phyloP scores from a whole-genome alignment of 2,113 vertebrate species.

The Oncorhynchus mykiss region DNA sequence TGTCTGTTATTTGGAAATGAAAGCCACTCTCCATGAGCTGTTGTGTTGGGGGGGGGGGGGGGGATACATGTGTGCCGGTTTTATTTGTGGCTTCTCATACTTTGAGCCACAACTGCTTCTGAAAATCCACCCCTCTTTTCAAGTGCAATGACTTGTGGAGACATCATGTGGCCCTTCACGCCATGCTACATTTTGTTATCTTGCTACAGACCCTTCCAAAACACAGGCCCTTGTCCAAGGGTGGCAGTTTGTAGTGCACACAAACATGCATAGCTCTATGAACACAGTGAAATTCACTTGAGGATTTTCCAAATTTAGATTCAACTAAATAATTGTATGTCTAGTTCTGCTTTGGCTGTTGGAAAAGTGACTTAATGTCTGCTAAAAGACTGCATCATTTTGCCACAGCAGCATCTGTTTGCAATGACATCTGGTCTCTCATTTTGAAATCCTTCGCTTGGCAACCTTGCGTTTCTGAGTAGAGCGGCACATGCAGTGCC shows the following conservation, averaged over 20 bases:
- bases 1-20: constrained; percentile 59
- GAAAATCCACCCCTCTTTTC: constrained; percentile 23
- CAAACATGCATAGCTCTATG: constrained; percentile 7
- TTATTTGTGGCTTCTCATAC: constrained; percentile 51
- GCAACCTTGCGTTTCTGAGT: not conserved
- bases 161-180: constrained; percentile 36
- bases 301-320: not conserved
- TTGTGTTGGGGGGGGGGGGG: constrained; percentile 3
- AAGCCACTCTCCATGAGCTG: constrained; percentile 51
- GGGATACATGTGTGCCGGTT: too few species aligned
- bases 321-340: not conserved
- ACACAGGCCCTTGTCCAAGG: not conserved
- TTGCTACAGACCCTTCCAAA: constrained; percentile 33
- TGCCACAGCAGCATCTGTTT: constrained; percentile 9
- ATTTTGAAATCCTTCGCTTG: constrained; percentile 31
- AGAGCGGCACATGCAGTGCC: constrained; percentile 4
- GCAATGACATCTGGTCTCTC: constrained; percentile 46
- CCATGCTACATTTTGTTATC: constrained; percentile 41
- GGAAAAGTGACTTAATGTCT: not conserved
- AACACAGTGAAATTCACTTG: not conserved
- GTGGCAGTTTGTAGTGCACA: not conserved
- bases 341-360: constrained; percentile 4
- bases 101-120: constrained; percentile 40
- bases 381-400: not conserved
- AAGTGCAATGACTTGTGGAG: constrained; percentile 29